Base-by-base conservation (phyloP, 2,888 invertebrate genomes). In the Zaprionus obscuricornis region DNA sequence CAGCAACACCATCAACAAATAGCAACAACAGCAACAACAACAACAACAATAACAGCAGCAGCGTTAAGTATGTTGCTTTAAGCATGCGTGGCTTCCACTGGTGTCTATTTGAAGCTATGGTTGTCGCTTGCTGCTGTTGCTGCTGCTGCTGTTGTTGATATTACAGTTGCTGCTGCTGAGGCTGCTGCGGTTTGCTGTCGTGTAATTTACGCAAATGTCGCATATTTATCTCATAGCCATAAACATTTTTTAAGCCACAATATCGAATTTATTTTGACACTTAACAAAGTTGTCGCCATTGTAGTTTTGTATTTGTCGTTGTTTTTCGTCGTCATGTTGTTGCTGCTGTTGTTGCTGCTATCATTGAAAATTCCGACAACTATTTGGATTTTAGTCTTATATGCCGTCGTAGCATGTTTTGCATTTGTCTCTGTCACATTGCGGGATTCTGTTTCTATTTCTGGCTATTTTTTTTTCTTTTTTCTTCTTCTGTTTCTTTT, bases 251-350 rank as follows among this genome's bases (percentile, higher is more conserved):
- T 78, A 81, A 82, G 84, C 81, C 72, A 85, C 84, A 82, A 82
- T 82, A 82, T 82, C 86, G 86, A 82, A 86, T 82, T 82, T 82
- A 82, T 82, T 82, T 82, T 86, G 82, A 82, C 82, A 82, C 86
- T 86, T 82, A 66, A 82, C 86, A 86, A 82, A 82, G 86, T 81
- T 81, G 85, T 79, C 65, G 79, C 74, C 79, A 63, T 70, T 85
- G 78, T 74, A 43, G 71, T 17, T n/a, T n/a, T 39, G 77, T 50
- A 42, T 59, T 33, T 51, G 59, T 27, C 59, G 63, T 18, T 37
- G 58, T 24, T 66, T 17, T 34, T 62, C 17, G 63, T 37, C 24
- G 43, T 36, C n/a, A 4, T 63, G 54, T 39, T 56, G 51, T 5
- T 43, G 45, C 14, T 27, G 63, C 10, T 56, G 45, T 10, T 54